Evolutionary conservation across 2,888 invertebrate species (phyloP).

Genomic region (Tenthredo notha): DNA sequence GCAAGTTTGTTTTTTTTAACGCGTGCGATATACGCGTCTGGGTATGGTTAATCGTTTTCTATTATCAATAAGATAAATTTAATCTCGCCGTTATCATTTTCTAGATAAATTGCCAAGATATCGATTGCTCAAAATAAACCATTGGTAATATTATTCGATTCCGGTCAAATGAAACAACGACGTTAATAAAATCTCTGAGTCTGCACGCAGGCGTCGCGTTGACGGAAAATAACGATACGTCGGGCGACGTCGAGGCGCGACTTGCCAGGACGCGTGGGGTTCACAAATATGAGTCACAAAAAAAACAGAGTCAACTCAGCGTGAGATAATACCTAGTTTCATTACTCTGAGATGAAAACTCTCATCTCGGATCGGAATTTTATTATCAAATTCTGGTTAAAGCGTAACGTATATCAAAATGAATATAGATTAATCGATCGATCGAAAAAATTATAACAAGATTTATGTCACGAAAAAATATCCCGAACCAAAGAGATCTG

Average conservation of each 20-base stretch:
- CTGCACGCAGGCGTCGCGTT: neutral
- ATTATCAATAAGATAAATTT: slow-evolving; percentile 19
- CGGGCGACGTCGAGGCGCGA: slow-evolving; percentile 25
- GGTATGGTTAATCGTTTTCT: slow-evolving; percentile 6
- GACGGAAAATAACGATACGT: neutral
- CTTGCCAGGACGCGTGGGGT: slow-evolving; percentile 1
- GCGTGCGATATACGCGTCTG: too few species aligned
- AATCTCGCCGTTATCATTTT: slow-evolving; percentile 8
- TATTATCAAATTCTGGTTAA: neutral
- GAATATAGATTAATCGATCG: neutral
- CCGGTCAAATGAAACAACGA: neutral
- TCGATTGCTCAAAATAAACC: neutral
- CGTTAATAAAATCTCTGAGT: neutral
- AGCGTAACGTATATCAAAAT: neutral
- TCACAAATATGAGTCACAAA: slow-evolving; percentile 14
- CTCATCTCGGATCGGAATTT: neutral
- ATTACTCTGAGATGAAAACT: neutral
- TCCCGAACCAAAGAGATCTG: neutral
- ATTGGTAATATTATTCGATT: slow-evolving; percentile 2
- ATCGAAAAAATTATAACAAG: neutral
- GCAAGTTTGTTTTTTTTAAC: neutral
- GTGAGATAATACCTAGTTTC: slow-evolving; percentile 3
- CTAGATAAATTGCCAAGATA: neutral
- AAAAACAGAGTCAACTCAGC: neutral
- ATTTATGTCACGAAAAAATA: neutral